These are phyloP conservation scores for Anguilla rostrata DNA, from an alignment of 2,113 vertebrate species.

Conservation along the genomic window DNA sequence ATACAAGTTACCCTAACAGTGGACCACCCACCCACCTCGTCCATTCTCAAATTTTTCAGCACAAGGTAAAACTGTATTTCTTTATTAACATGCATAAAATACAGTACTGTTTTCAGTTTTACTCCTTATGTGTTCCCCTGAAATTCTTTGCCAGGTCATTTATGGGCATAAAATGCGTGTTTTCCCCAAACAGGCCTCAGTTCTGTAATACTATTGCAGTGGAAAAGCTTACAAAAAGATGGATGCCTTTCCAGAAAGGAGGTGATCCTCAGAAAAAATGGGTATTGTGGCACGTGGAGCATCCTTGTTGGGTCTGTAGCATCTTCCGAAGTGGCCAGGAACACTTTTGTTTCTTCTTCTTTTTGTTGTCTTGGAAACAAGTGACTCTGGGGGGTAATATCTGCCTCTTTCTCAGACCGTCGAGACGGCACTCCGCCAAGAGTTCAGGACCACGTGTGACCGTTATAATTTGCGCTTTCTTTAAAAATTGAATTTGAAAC, in stretches of 20 bases:
- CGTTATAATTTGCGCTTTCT: conserved; percentile 48
- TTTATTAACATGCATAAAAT: conserved; percentile 96
- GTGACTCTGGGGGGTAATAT: conserved; percentile 73
- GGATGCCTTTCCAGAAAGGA: conserved; percentile 72
- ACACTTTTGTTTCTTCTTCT: conserved; percentile 67
- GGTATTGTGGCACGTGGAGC: conserved; percentile 61
- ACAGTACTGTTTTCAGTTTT: conserved; percentile 69
- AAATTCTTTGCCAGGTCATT: conserved; percentile 65
- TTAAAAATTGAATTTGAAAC: conserved; percentile 80
- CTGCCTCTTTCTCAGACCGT: conserved; percentile 56
- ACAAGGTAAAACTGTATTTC: conserved; percentile 86
- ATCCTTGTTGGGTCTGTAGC: conserved; percentile 62
- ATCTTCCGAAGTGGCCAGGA: conserved; percentile 81
- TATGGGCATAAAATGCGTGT: conserved; percentile 76
- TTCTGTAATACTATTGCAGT: conserved; percentile 69
- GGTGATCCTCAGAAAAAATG: conserved; percentile 61
- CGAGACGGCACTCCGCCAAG: conserved; percentile 64
- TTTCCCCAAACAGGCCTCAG: conserved; percentile 70
- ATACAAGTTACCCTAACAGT: conserved; percentile 80
- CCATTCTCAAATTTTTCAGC: conserved; percentile 77
- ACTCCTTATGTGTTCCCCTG: too few relatives aligned
- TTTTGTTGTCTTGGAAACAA: conserved; percentile 64
- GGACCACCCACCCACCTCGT: conserved; percentile 56
- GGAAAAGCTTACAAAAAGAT: conserved; percentile 72
- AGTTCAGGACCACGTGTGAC: conserved; percentile 80